Percentiles rank a stretch among this genome's conserved stretches.
Conservation (phyloP, 1,140 invertebrate genomes). For the Spodoptera litura region DNA sequence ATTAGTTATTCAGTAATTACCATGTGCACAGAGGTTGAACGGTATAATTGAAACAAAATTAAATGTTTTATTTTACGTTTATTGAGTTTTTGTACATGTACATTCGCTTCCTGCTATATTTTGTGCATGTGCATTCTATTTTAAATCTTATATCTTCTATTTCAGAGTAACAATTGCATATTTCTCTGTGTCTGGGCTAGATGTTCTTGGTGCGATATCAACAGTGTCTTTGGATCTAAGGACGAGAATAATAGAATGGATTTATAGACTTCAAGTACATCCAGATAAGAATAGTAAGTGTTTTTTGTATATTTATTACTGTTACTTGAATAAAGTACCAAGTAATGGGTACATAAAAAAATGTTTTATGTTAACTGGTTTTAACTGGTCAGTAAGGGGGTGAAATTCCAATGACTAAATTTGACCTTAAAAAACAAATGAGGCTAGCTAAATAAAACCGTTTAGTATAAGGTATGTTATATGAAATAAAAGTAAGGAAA, state of each 20-base stretch:
- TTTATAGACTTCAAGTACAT: conserved; percentile 94
- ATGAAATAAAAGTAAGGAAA: no score
- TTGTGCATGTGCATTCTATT: neutral
- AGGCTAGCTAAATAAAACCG: no score
- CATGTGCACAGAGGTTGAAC: no score
- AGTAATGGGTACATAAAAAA: no score
- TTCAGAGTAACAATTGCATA: conserved; percentile 94
- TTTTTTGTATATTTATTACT: conserved; percentile 6
- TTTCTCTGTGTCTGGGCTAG: conserved; percentile 96
- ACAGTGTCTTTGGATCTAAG: conserved; percentile 88
- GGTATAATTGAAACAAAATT: no score
- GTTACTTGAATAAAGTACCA: neutral
- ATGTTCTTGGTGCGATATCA: conserved; percentile 92
- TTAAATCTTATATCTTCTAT: conserved; percentile 51
- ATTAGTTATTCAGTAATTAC: no score
- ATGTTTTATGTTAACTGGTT: no score
- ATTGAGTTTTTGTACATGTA: neutral
- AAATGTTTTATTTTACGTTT: no score
- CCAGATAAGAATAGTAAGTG: conserved; percentile 87
- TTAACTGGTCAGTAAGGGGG: no score
- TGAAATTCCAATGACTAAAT: no score
- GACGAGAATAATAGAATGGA: conserved; percentile 94
- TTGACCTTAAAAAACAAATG: no score
- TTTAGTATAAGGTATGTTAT: no score
- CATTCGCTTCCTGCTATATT: neutral